Evolutionary conservation across 2,888 invertebrate genomes (phyloP).

Genomic region (Gryllus longicercus): DNA sequence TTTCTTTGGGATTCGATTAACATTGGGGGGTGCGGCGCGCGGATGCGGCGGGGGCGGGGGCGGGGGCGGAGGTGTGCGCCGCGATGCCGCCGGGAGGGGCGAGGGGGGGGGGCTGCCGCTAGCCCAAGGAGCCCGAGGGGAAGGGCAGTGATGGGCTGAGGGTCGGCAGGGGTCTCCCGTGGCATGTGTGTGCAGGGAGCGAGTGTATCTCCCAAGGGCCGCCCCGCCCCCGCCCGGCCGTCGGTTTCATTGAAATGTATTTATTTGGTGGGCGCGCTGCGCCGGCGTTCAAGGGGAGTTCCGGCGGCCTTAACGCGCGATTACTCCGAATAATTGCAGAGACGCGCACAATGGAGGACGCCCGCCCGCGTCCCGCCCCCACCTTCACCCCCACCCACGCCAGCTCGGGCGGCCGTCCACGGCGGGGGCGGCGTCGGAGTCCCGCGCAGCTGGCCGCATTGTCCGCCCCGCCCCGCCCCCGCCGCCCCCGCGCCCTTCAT

Average conservation of each 20-base stretch:
- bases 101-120: too few relatives aligned
- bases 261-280: background rate
- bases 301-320: background rate
- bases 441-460: conserved; percentile 18
- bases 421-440: background rate
- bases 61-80: background rate
- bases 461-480: background rate
- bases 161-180: too few relatives aligned
- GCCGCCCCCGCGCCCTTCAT: background rate
- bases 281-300: background rate
- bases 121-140: too few relatives aligned
- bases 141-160: too few relatives aligned
- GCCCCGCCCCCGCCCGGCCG: background rate
- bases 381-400: background rate
- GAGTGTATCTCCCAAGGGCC: background rate
- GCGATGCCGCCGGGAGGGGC: too few relatives aligned
- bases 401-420: background rate
- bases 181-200: too few relatives aligned
- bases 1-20: conserved; percentile 5
- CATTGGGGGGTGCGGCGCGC: background rate
- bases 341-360: conserved; percentile 3
- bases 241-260: conserved; percentile 1
- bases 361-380: conserved; percentile 1
- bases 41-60: background rate
- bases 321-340: conserved; percentile 2